A percentile compares a stretch with the other conserved stretches of the same genome.
phyloP scores from a whole-genome alignment of 2,113 vertebrate genomes.

The Emberiza fucata region DNA sequence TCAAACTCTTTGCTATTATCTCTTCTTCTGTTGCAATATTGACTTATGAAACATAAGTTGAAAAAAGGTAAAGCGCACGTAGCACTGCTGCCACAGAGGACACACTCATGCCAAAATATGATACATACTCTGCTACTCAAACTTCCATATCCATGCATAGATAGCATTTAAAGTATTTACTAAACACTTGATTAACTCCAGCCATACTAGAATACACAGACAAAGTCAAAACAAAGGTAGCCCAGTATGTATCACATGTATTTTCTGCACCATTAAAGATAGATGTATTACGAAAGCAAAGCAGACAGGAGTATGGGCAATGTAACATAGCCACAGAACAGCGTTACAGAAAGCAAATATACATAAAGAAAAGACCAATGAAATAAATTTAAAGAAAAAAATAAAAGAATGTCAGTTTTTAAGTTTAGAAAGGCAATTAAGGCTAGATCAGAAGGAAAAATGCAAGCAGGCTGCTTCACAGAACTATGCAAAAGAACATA shows the following conservation, averaged over 20 bases:
- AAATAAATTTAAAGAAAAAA: not conserved
- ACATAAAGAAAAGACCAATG: not conserved
- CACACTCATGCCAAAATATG: not conserved
- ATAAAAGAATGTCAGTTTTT: not conserved
- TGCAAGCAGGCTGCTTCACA: slow-evolving; percentile 8
- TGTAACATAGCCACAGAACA: not conserved
- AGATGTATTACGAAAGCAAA: not conserved
- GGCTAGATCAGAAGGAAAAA: not conserved
- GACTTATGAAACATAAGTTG: not conserved
- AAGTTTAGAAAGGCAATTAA: slow-evolving; percentile 18
- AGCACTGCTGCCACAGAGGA: not conserved
- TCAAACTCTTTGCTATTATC: not conserved
- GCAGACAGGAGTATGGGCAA: not conserved
- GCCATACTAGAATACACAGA: not conserved
- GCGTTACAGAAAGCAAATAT: not conserved
- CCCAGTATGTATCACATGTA: not conserved
- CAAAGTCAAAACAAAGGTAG: not conserved
- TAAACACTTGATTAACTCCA: not conserved
- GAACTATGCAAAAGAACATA: slow-evolving; percentile 5
- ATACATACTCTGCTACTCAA: not conserved
- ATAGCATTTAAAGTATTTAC: not conserved
- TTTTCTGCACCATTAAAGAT: not conserved
- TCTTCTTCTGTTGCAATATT: not conserved
- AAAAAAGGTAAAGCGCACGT: not conserved
- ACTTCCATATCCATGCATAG: not conserved